Conservation (phyloP, 2,888 invertebrate genomes). For the Harpalus rufipes region DNA sequence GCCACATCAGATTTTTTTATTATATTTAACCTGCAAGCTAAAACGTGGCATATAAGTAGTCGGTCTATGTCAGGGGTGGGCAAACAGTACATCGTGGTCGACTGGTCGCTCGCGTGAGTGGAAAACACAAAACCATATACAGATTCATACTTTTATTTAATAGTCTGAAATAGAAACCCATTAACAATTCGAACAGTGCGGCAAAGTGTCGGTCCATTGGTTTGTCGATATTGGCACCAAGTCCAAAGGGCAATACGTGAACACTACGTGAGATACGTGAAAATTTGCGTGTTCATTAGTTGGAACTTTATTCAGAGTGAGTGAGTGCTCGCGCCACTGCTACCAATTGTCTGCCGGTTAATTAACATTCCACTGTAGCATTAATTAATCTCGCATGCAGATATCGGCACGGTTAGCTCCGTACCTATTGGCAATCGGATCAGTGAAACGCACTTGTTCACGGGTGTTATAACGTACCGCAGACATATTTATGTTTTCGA, state of each 20-base stretch:
- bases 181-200: too few relatives aligned
- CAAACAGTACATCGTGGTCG: too few relatives aligned
- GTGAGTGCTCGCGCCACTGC: conserved; percentile 27
- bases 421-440: background rate
- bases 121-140: too few relatives aligned
- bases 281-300: conserved; percentile 54
- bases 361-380: conserved; percentile 59
- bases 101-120: too few relatives aligned
- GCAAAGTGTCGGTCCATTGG: background rate
- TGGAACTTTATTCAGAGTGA: conserved; percentile 44
- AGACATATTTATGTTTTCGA: background rate
- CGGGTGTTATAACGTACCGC: background rate
- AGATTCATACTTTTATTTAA: too few relatives aligned
- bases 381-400: conserved; percentile 52
- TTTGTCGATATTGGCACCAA: background rate
- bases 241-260: background rate
- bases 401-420: conserved; percentile 36
- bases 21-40: too few relatives aligned
- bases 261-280: conserved; percentile 14
- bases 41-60: too few relatives aligned
- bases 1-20: too few relatives aligned
- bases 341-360: conserved; percentile 57
- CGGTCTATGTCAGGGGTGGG: too few relatives aligned
- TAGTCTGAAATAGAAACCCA: too few relatives aligned
- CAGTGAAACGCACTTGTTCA: conserved; percentile 28